Evolutionary conservation across 2,113 vertebrate species (phyloP).

Genomic region (Tachuris rubrigastra): DNA sequence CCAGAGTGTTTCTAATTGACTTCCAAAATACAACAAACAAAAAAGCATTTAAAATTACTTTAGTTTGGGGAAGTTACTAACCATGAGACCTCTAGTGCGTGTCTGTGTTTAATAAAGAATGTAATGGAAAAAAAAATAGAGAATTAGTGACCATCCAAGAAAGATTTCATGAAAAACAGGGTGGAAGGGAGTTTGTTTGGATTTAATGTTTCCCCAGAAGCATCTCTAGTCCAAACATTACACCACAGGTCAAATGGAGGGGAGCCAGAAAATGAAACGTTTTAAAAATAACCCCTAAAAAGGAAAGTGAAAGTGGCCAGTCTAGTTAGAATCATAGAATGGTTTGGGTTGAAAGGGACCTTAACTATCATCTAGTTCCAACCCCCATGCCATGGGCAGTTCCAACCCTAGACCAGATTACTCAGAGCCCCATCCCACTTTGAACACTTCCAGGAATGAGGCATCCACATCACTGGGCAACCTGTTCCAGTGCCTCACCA

Average conservation of each 20-base stretch:
- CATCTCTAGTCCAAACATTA: constrained; percentile 63
- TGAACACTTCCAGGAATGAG: background rate
- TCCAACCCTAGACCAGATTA: too few species aligned
- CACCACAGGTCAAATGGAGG: constrained; percentile 51
- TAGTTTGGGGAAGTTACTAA: constrained; percentile 11
- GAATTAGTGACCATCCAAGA: constrained; percentile 36
- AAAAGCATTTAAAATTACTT: background rate
- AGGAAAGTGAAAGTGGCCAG: constrained; percentile 56
- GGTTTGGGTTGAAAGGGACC: background rate
- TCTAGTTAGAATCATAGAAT: background rate
- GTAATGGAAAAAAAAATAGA: constrained; percentile 29
- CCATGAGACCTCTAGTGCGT: background rate
- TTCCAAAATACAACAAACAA: constrained; percentile 8
- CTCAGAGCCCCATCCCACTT: background rate
- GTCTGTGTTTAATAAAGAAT: constrained; percentile 15
- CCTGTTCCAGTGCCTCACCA: background rate
- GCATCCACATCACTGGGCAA: background rate
- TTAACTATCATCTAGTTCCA: background rate
- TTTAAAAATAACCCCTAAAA: constrained; percentile 52
- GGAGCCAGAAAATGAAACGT: constrained; percentile 31
- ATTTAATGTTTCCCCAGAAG: constrained; percentile 52
- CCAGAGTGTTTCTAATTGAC: background rate
- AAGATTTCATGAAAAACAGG: constrained; percentile 51
- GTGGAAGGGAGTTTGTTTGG: constrained; percentile 50
- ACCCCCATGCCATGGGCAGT: background rate